A percentile compares a stretch with the other conserved stretches of the same genome.
Conservation (phyloP, 1,140 invertebrate genomes). For the Diachasmimorpha longicaudata region DNA sequence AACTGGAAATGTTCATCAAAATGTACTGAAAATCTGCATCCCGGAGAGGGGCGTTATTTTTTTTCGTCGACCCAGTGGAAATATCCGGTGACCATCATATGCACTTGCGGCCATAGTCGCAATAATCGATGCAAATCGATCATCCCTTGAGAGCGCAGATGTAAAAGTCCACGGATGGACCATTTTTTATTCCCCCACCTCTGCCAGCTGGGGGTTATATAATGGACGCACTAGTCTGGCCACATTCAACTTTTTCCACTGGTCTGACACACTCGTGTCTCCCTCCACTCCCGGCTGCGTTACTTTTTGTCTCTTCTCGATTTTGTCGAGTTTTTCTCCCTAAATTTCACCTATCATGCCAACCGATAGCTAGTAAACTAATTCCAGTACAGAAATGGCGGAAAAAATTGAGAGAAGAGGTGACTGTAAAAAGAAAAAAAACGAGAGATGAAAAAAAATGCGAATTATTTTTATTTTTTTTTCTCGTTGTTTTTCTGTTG, state of each 20-base stretch:
- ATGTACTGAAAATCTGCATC: no score
- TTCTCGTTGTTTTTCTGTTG: neutral
- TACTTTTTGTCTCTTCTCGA: neutral
- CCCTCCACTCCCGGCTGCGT: neutral
- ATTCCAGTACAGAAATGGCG: neutral
- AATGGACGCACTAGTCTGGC: neutral
- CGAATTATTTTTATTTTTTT: neutral
- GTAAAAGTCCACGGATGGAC: slow-evolving; percentile 12
- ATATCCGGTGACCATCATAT: slow-evolving; percentile 11
- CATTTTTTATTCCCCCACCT: slow-evolving; percentile 12
- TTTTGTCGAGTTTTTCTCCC: neutral
- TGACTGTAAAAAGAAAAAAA: slow-evolving; percentile 20
- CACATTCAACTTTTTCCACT: slow-evolving; percentile 17
- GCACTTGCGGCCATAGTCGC: slow-evolving; percentile 5
- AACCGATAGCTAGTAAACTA: slow-evolving; percentile 7
- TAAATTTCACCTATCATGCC: slow-evolving; percentile 5
- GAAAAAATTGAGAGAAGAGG: neutral
- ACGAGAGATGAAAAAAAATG: neutral
- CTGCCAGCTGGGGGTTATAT: neutral
- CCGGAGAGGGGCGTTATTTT: neutral
- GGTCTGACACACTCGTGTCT: neutral
- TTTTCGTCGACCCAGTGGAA: neutral
- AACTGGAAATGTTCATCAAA: neutral
- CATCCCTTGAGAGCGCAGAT: slow-evolving; percentile 20
- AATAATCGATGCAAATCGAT: slow-evolving; percentile 22